A percentile compares a stretch with the other conserved stretches of the same genome.
phyloP scores from a whole-genome alignment of 2,888 invertebrate genomes.

The Chrysolina americana region DNA sequence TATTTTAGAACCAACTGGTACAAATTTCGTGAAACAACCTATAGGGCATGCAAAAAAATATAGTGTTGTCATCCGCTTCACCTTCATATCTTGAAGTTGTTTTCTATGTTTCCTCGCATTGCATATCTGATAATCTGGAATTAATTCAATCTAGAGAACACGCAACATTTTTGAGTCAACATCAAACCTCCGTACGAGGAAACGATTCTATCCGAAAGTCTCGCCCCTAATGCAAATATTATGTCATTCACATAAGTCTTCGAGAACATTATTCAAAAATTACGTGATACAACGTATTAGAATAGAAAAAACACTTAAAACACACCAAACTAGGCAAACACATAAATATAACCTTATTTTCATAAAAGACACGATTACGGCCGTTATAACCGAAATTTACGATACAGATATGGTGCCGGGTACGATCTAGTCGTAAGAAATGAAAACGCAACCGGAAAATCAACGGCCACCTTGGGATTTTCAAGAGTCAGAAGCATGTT shows the following conservation, averaged over 20 bases:
- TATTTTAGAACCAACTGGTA: no score
- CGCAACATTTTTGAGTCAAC: neutral
- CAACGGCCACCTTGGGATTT: constrained; percentile 87
- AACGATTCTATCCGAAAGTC: constrained; percentile 11
- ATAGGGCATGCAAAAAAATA: no score
- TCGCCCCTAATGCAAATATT: constrained; percentile 15
- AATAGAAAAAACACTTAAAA: constrained; percentile 43
- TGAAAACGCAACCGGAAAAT: constrained; percentile 82
- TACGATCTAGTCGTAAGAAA: constrained; percentile 34
- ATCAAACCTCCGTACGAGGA: neutral
- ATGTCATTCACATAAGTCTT: constrained; percentile 5
- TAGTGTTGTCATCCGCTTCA: no score
- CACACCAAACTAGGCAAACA: constrained; percentile 38
- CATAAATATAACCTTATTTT: constrained; percentile 50
- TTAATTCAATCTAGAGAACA: neutral
- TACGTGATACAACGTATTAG: constrained; percentile 38
- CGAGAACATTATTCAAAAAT: constrained; percentile 40
- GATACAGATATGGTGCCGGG: constrained; percentile 42
- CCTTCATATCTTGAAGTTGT: no score
- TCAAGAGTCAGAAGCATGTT: neutral
- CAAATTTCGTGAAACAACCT: no score
- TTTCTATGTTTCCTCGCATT: neutral
- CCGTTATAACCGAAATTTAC: constrained; percentile 43
- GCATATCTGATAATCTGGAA: neutral
- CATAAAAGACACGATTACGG: constrained; percentile 47